Conservation (phyloP, 2,888 invertebrate species). For the Oxystoma pomonae region DNA sequence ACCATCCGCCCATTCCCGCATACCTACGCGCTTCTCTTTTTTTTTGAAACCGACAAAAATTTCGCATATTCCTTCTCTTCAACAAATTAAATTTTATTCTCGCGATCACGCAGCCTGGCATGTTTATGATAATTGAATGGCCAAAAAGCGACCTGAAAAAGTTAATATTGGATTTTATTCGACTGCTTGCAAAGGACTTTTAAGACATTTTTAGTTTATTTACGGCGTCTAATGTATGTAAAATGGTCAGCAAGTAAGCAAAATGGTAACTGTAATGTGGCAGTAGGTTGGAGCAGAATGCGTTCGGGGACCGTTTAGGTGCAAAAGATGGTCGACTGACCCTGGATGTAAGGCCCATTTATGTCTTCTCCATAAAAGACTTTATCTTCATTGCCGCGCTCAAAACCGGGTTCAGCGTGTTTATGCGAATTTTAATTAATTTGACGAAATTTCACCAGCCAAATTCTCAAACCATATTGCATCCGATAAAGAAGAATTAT, state of each 20-base stretch:
- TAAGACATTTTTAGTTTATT: constrained; percentile 36
- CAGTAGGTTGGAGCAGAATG: constrained; percentile 25
- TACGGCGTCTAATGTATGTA: constrained; percentile 46
- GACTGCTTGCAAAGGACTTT: constrained; percentile 32
- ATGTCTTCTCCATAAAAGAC: background rate
- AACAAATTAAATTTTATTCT: constrained; percentile 46
- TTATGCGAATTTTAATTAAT: no score
- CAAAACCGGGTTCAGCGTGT: no score
- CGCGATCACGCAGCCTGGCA: constrained; percentile 41
- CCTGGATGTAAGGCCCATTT: background rate
- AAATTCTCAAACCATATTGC: no score
- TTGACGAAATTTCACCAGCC: no score
- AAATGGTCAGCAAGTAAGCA: constrained; percentile 31
- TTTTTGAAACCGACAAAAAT: background rate
- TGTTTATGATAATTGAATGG: constrained; percentile 49
- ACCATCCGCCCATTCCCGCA: background rate
- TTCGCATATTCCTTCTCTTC: constrained; percentile 33
- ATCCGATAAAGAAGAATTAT: no score
- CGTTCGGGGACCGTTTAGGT: constrained; percentile 23
- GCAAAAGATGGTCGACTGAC: constrained; percentile 2
- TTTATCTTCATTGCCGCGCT: no score
- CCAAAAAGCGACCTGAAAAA: constrained; percentile 45
- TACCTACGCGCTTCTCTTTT: background rate
- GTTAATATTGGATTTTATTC: constrained; percentile 45
- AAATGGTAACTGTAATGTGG: constrained; percentile 32